Evolutionary conservation across 1,140 invertebrate genomes (phyloP).

Genomic region (Lepidurus arcticus): DNA sequence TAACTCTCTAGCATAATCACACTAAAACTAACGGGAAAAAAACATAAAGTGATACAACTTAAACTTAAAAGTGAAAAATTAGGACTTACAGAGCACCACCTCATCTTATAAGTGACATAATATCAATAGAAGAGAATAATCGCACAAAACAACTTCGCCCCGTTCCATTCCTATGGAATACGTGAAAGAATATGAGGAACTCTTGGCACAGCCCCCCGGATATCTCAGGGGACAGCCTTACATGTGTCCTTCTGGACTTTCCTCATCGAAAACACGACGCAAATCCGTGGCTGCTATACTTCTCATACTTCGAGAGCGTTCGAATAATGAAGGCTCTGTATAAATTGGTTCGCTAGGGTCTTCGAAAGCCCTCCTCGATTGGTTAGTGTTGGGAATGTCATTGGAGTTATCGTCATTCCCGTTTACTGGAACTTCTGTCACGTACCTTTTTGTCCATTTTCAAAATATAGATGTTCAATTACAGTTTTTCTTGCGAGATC

Average conservation of each 20-base stretch:
- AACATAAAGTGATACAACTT: not conserved
- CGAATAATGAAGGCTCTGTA: constrained; percentile 83
- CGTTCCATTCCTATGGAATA: not conserved
- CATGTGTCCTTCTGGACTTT: constrained; percentile 6
- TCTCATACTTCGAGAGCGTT: constrained; percentile 63
- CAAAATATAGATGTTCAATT: no score
- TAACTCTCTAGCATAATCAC: not conserved
- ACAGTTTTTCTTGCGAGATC: no score
- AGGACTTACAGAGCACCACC: not conserved
- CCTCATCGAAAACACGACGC: constrained; percentile 28
- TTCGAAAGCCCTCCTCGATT: constrained; percentile 49
- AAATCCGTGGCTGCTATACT: constrained; percentile 44
- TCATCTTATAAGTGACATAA: not conserved
- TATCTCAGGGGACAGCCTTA: not conserved
- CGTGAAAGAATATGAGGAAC: not conserved
- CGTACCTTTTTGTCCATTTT: not conserved
- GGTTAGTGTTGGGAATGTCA: constrained; percentile 4
- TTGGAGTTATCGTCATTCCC: not conserved
- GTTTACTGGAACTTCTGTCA: constrained; percentile 1
- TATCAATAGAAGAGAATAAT: not conserved
- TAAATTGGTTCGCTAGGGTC: constrained; percentile 89
- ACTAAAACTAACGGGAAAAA: not conserved
- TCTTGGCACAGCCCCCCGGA: not conserved
- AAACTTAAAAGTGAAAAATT: not conserved
- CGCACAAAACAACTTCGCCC: not conserved